Conservation (phyloP, 2,113 vertebrate genomes). For the Puntigrus tetrazona region DNA sequence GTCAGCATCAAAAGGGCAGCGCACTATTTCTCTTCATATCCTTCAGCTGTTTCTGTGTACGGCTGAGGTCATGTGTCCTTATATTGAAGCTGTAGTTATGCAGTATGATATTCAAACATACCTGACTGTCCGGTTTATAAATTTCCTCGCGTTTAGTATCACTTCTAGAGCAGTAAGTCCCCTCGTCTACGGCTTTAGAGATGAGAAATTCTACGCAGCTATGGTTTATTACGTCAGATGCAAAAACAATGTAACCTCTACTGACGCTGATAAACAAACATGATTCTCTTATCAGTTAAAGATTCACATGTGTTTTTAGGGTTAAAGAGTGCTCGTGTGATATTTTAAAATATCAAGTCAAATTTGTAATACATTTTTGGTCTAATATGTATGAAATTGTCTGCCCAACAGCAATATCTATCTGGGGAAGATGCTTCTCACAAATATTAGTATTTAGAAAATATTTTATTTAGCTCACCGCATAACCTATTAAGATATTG, state of each 20-base stretch:
- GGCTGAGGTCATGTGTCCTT: constrained; percentile 47
- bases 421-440: background rate
- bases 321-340: too few relatives aligned
- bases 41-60: constrained; percentile 60
- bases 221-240: constrained; percentile 44
- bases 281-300: background rate
- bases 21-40: constrained; percentile 59
- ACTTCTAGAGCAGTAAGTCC: constrained; percentile 60
- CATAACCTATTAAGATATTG: background rate
- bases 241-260: constrained; percentile 31
- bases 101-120: constrained; percentile 36
- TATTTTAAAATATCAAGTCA: background rate
- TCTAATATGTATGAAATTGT: background rate
- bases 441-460: background rate
- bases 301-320: too few relatives aligned
- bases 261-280: constrained; percentile 2
- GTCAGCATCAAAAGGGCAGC: constrained; percentile 55
- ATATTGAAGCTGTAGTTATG: constrained; percentile 48
- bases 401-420: background rate
- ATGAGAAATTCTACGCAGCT: constrained; percentile 51
- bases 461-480: background rate
- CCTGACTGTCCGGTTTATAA: constrained; percentile 41
- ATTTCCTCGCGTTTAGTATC: constrained; percentile 58
- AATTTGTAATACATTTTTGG: background rate
- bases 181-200: constrained; percentile 63